Conservation (phyloP, 2,888 invertebrate species). For the Spodoptera exigua region DNA sequence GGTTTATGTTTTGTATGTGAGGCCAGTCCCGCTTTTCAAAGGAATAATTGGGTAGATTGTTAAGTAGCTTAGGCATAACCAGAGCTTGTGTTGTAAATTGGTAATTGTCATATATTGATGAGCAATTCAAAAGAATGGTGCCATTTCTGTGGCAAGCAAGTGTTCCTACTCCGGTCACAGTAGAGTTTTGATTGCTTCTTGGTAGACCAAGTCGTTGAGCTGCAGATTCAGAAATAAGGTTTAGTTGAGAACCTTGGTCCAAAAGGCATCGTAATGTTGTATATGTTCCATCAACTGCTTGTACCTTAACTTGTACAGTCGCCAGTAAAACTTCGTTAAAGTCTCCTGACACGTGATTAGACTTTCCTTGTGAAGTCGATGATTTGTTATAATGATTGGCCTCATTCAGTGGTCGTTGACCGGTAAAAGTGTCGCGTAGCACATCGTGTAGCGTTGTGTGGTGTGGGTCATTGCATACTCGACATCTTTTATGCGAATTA, state of each 20-base stretch:
- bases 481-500: neutral
- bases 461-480: neutral
- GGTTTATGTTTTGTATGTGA: neutral
- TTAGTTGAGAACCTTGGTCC: neutral
- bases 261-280: neutral
- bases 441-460: neutral
- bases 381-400: no score
- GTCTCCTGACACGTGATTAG: neutral
- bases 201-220: neutral
- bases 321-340: neutral
- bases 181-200: neutral
- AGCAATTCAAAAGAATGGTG: neutral
- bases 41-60: neutral
- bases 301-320: neutral
- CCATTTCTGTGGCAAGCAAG: neutral
- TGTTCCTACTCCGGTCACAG: neutral
- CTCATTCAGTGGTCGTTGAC: no score
- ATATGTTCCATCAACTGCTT: neutral
- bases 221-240: conserved; percentile 2
- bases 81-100: neutral
- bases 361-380: neutral
- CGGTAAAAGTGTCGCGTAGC: neutral
- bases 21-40: neutral
- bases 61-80: neutral
- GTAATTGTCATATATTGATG: neutral